These are phyloP conservation scores for Camponotus vicinus DNA, from an alignment of 1,140 invertebrate genomes.

Conservation along the genomic window DNA sequence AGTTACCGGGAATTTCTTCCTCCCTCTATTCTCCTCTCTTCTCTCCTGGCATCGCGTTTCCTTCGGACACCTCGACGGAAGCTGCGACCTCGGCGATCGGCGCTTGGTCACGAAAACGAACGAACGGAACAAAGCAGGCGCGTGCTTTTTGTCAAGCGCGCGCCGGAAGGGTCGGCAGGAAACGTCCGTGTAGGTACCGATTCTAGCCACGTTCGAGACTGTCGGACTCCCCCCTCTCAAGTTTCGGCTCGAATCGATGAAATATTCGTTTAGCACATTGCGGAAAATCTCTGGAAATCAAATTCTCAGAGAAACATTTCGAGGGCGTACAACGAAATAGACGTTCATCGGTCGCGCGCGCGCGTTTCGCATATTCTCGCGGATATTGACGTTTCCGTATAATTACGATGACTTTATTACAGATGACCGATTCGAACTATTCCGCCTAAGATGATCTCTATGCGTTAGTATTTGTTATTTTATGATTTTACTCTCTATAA, in stretches of 20 bases:
- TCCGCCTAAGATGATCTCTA: too few species aligned
- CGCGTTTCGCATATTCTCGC: neutral
- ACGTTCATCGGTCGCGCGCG: neutral
- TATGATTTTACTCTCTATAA: neutral
- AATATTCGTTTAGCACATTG: neutral
- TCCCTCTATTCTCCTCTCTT: neutral
- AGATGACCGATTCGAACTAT: neutral
- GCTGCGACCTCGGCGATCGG: slow-evolving; percentile 62
- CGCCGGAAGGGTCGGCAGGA: slow-evolving; percentile 20
- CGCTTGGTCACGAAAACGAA: slow-evolving; percentile 62
- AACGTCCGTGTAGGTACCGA: slow-evolving; percentile 47
- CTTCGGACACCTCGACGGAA: slow-evolving; percentile 52
- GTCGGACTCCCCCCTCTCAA: neutral
- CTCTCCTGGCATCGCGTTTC: neutral
- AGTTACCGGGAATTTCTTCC: slow-evolving; percentile 73
- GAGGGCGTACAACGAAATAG: neutral
- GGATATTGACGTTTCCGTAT: slow-evolving; percentile 4
- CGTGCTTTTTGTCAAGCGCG: slow-evolving; percentile 29
- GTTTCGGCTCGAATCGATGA: slow-evolving; percentile 4
- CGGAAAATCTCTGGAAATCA: neutral
- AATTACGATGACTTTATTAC: slow-evolving; percentile 16
- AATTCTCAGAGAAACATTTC: slow-evolving; percentile 21
- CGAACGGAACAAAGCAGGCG: slow-evolving; percentile 17
- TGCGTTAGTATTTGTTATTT: too few species aligned
- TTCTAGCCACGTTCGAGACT: slow-evolving; percentile 53